Conservation (phyloP, 2,113 vertebrate genomes). For the Urocolius indicus region DNA sequence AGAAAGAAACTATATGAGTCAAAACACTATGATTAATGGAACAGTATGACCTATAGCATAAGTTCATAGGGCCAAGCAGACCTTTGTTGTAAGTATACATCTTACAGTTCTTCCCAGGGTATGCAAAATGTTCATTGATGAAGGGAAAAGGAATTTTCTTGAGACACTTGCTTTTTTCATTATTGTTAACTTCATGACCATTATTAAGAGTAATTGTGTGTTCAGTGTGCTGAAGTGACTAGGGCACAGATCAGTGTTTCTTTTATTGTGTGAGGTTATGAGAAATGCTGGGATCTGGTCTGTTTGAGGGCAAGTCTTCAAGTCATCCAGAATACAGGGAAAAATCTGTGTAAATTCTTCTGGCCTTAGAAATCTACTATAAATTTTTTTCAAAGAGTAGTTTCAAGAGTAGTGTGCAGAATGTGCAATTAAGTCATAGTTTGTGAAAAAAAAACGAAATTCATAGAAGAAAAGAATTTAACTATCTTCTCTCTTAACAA, state of each 20-base stretch:
- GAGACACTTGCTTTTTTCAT: neutral
- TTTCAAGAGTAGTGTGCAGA: too few species aligned
- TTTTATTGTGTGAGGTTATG: conserved; percentile 14
- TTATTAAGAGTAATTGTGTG: neutral
- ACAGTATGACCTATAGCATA: conserved; percentile 13
- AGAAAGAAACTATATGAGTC: neutral
- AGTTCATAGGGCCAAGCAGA: neutral
- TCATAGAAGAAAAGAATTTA: neutral
- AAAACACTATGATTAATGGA: conserved; percentile 17
- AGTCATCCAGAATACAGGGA: neutral
- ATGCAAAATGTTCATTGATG: neutral
- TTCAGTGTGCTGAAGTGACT: neutral
- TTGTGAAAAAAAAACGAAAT: neutral
- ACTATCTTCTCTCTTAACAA: neutral
- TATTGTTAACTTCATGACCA: neutral
- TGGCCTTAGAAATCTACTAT: neutral
- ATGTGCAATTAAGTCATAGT: neutral
- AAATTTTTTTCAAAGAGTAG: neutral
- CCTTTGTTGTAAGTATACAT: neutral
- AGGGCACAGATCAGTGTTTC: neutral
- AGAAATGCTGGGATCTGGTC: neutral
- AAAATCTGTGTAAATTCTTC: neutral
- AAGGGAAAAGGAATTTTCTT: neutral
- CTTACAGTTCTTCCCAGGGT: conserved; percentile 23
- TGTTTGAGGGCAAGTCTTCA: neutral